Base-by-base conservation (phyloP, 2,797 vertebrate genomes). In the Malacoctenus gilli region DNA sequence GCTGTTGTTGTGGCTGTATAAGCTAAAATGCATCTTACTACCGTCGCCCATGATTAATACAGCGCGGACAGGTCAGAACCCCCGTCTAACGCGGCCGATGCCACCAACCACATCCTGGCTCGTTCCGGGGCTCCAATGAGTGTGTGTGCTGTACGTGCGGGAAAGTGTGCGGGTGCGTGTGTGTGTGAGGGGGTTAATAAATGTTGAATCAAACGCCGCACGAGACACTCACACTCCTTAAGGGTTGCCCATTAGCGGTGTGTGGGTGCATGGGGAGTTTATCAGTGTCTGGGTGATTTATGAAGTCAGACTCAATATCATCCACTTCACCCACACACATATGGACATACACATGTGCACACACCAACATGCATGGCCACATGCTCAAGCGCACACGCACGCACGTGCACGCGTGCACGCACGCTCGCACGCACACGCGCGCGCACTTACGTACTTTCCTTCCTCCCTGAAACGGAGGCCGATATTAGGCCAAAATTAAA, bases 201-300 rank as follows among this genome's bases (percentile, higher is more conserved):
- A 90, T 88, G 89, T 89, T 89, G 88, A 90, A 90, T 90, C 86
- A 89, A 90, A 91, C 83, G 83, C 87, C 83, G 88, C 89, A 89
- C 89, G 85, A 89, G 90, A 89, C 88, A 90, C 87, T 89, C 87
- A 90, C 87, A 87, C 89, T 91, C 89, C 89, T 90, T 90, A 90
- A 90, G 89, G 90, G 87, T 89, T 91, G 88, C 87, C 88, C 88
- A 90, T 89, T 90, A 90, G 85, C 84, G 80, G 84, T 86, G 86
- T 88, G 87, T 90, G 86, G 88, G 86, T 89, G 87, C 86, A 88
- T 83, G 86, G 88, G 89, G 87, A 90, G 88, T 91, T 89, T 87
- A 90, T 90, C 87, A 89, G 88, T 89, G 88, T 91, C 89, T 89
- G 84, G 87, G 88, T 90, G 89, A 91, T 91, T 91, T 90, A 89